A percentile compares a stretch with the other conserved stretches of the same genome.
Conservation (phyloP, 2,113 vertebrate species). For the Sciurus niger region DNA sequence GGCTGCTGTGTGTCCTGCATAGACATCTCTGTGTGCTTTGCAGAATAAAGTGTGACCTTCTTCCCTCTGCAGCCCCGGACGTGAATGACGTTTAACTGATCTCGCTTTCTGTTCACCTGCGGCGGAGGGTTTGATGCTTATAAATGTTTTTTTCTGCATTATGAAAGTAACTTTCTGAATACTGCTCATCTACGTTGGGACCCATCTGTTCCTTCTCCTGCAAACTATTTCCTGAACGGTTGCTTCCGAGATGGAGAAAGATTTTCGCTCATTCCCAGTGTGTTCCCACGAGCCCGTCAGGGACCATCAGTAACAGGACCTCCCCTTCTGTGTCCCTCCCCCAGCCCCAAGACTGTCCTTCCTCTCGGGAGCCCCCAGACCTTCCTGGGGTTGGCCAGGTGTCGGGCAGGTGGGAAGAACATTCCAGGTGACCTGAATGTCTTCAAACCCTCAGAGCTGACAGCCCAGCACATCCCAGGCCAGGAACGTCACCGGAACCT, state of each 20-base stretch:
- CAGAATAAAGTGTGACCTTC: not conserved
- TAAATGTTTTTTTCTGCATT: not conserved
- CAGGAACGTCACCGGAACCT: not conserved
- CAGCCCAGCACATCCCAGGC: not conserved
- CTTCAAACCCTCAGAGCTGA: not conserved
- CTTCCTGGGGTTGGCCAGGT: not conserved
- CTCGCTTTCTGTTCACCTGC: not conserved
- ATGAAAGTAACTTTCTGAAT: not conserved
- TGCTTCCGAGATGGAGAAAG: too few relatives aligned
- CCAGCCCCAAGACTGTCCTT: not conserved
- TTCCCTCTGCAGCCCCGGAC: fast-evolving
- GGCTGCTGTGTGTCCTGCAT: not conserved
- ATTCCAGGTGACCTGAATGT: too few relatives aligned
- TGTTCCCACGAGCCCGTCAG: not conserved
- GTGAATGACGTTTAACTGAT: fast-evolving
- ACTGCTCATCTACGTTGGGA: not conserved
- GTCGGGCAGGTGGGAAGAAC: too few relatives aligned
- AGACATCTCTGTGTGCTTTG: fast-evolving
- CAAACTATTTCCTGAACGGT: too few relatives aligned
- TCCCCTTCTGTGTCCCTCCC: not conserved
- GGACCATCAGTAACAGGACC: not conserved
- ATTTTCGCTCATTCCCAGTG: too few relatives aligned
- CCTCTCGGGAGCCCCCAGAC: fast-evolving
- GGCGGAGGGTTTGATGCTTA: not conserved
- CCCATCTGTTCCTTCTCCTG: too few relatives aligned